These are phyloP conservation scores for Eupsittula cactorum DNA, from an alignment of 2,113 vertebrate genomes.

Conservation along the genomic window DNA sequence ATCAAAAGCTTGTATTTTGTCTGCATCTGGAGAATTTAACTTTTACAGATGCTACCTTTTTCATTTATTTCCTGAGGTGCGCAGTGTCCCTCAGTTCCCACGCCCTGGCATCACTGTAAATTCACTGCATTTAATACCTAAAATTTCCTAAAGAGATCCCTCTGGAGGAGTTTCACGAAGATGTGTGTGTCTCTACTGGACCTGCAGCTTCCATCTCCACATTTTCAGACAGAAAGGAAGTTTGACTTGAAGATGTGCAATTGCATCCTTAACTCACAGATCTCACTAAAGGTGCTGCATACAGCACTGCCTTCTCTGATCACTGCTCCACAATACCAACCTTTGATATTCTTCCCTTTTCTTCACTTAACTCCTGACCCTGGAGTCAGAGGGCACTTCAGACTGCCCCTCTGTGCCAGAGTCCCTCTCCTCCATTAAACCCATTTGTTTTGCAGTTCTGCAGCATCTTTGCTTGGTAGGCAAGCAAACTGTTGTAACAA, in stretches of 20 bases:
- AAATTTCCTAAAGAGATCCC: background rate
- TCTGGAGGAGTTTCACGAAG: background rate
- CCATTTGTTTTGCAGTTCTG: background rate
- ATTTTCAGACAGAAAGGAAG: background rate
- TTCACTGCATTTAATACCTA: background rate
- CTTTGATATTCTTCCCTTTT: background rate
- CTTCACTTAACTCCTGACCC: background rate
- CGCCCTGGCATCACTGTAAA: background rate
- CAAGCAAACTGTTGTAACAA: background rate
- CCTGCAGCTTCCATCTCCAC: background rate
- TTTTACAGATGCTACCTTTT: background rate
- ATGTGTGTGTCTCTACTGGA: background rate
- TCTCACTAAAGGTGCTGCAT: background rate
- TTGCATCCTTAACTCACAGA: background rate
- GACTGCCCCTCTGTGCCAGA: background rate
- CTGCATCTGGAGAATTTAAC: background rate
- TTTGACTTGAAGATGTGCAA: background rate
- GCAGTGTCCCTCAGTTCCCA: background rate
- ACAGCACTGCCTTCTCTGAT: background rate
- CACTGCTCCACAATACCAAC: rapidly evolving
- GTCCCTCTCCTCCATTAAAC: background rate
- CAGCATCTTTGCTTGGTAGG: background rate
- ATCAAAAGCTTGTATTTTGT: background rate
- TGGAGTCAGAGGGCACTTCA: background rate
- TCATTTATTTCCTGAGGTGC: background rate